A percentile compares a stretch with the other conserved stretches of the same genome.
Evolutionary conservation across 2,113 vertebrate genomes (phyloP).

Genomic region (Rhinolophus ferrumequinum): DNA sequence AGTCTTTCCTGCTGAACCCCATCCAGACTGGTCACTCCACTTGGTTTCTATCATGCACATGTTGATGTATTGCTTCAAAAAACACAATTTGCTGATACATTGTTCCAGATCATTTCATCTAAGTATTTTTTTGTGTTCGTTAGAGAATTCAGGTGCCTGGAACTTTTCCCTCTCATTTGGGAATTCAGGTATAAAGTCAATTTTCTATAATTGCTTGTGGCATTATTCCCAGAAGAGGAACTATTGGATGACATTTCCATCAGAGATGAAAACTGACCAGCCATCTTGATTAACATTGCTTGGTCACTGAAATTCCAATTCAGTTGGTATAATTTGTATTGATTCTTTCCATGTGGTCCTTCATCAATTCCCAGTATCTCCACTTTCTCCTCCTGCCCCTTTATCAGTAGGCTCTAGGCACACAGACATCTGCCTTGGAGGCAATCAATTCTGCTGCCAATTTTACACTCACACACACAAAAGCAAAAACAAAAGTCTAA

Average conservation of each 20-base stretch:
- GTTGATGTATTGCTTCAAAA: conserved; percentile 41
- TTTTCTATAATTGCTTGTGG: conserved; percentile 78
- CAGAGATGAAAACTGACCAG: conserved; percentile 58
- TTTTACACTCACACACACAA: neutral
- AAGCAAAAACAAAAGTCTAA: neutral
- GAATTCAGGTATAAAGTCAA: conserved; percentile 81
- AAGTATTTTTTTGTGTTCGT: conserved; percentile 69
- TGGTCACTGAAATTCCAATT: conserved; percentile 55
- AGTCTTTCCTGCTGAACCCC: neutral
- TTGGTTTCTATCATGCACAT: neutral
- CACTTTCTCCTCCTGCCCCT: neutral
- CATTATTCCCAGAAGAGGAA: conserved; percentile 69
- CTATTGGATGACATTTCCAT: conserved; percentile 61
- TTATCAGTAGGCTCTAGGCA: neutral
- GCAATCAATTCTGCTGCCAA: neutral
- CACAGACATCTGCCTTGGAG: neutral
- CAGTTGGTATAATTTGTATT: conserved; percentile 49
- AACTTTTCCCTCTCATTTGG: conserved; percentile 78
- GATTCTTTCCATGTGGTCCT: conserved; percentile 59
- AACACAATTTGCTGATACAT: conserved; percentile 52
- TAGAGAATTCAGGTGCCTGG: conserved; percentile 77
- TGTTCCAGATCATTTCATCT: conserved; percentile 71
- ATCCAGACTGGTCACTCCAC: neutral
- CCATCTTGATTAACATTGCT: conserved; percentile 58
- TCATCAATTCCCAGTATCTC: conserved; percentile 10